A percentile compares a stretch with the other conserved stretches of the same genome.
These are phyloP conservation scores for Anoplius nigerrimus DNA, from an alignment of 2,888 invertebrate genomes.

Conservation along the genomic window DNA sequence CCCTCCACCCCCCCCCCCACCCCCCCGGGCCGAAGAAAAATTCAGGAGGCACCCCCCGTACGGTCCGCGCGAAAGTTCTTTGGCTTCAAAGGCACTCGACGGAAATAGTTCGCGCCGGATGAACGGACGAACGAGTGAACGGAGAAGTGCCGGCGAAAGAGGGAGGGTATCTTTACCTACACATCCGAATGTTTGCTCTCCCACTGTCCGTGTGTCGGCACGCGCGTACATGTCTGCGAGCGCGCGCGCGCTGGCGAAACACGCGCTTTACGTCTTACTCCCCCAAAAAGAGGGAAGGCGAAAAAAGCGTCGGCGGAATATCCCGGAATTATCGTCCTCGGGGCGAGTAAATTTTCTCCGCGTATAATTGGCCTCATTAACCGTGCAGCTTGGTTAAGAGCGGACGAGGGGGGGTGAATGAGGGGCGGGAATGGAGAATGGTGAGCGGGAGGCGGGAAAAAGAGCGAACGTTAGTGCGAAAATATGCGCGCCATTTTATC, in stretches of 20 bases:
- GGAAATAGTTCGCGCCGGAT: slow-evolving; percentile 37
- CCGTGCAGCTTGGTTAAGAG: slow-evolving; percentile 25
- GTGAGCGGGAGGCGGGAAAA: not conserved
- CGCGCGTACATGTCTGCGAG: too few relatives aligned
- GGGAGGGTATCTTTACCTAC: slow-evolving; percentile 13
- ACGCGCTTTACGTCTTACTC: too few relatives aligned
- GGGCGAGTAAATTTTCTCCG: slow-evolving; percentile 11
- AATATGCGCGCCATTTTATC: slow-evolving; percentile 21
- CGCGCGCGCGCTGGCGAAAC: not conserved
- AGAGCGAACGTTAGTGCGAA: not conserved
- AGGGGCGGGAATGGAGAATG: not conserved
- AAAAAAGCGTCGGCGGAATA: not conserved
- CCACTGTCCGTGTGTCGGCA: too few relatives aligned
- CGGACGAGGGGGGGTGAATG: slow-evolving; percentile 23
- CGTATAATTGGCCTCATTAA: slow-evolving; percentile 32
- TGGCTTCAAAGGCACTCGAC: slow-evolving; percentile 33
- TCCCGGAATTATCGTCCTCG: slow-evolving; percentile 18
- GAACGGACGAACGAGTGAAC: slow-evolving; percentile 19
- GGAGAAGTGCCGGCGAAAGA: not conserved
- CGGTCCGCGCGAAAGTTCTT: slow-evolving; percentile 20
- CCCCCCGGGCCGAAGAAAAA: slow-evolving; percentile 25
- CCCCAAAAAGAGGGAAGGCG: too few relatives aligned
- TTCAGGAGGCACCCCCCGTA: slow-evolving; percentile 18
- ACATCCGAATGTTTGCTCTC: slow-evolving; percentile 11
- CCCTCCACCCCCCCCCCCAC: not conserved